Conservation (phyloP, 2,113 vertebrate species). For the Platysteira castanea region DNA sequence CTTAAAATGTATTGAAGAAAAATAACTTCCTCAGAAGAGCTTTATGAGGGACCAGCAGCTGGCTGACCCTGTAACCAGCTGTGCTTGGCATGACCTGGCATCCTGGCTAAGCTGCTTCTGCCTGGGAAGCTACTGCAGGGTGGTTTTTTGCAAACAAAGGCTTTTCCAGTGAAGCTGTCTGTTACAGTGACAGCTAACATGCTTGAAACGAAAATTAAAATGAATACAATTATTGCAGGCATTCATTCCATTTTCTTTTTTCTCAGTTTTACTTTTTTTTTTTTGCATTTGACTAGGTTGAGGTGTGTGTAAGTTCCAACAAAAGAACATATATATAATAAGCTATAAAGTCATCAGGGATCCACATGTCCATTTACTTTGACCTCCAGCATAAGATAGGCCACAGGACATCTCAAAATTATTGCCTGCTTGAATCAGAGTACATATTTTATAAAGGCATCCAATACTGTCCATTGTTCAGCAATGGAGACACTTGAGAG, state of each 20-base stretch:
- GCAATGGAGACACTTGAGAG: neutral
- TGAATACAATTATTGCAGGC: neutral
- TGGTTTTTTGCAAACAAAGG: neutral
- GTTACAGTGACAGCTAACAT: neutral
- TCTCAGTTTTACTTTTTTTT: neutral
- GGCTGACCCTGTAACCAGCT: neutral
- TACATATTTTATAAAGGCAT: neutral
- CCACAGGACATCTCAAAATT: neutral
- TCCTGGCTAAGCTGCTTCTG: neutral
- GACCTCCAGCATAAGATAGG: neutral
- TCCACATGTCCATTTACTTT: neutral
- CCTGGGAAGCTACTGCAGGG: neutral
- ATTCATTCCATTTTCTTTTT: neutral
- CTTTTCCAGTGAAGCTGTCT: neutral
- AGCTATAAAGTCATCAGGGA: neutral
- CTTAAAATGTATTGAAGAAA: neutral
- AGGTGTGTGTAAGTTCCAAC: neutral
- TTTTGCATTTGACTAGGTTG: neutral
- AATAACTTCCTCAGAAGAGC: neutral
- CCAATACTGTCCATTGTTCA: neutral
- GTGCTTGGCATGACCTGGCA: rapidly evolving
- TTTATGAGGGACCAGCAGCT: neutral
- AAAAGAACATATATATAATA: neutral
- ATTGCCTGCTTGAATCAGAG: neutral
- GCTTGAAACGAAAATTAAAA: neutral